These are phyloP conservation scores for Botia almorhae DNA, from an alignment of 2,797 vertebrate genomes.

Conservation along the genomic window DNA sequence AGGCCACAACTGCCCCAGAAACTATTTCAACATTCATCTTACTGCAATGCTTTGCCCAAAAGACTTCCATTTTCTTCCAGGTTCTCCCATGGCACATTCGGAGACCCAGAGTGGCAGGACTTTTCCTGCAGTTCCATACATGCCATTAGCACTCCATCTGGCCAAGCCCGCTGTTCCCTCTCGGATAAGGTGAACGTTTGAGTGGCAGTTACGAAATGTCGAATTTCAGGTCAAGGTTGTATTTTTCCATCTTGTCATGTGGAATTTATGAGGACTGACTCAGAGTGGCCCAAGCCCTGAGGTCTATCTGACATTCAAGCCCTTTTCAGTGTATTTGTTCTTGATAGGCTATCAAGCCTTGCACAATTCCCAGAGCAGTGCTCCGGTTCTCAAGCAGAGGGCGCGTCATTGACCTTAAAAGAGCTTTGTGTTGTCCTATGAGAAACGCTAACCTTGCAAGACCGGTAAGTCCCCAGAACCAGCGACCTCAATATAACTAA, in stretches of 20 bases:
- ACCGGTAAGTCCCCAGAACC: constrained; percentile 9
- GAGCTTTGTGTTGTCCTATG: constrained; percentile 11
- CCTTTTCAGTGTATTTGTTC: constrained; percentile 26
- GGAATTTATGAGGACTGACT: constrained; percentile 20
- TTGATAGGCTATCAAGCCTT: constrained; percentile 13
- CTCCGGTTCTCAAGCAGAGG: constrained; percentile 50
- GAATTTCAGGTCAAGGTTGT: constrained; percentile 40
- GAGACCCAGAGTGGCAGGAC: neutral
- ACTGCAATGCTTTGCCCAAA: too few species aligned
- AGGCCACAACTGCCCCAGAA: too few species aligned
- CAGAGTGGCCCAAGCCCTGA: constrained; percentile 6
- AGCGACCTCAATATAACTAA: too few species aligned
- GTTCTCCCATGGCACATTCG: neutral
- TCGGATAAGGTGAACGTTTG: neutral
- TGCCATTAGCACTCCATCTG: constrained; percentile 30
- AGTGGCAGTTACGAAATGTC: neutral
- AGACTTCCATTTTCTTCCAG: too few species aligned
- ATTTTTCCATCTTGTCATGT: constrained; percentile 11
- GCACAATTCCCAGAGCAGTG: neutral
- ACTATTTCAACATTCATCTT: too few species aligned
- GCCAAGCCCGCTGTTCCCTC: constrained; percentile 23
- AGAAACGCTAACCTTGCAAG: constrained; percentile 49
- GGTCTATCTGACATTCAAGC: constrained; percentile 29
- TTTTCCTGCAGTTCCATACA: neutral
- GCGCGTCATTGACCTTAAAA: constrained; percentile 13